phyloP scores from a whole-genome alignment of 2,888 invertebrate species.

The Ornithoptera alexandrae region DNA sequence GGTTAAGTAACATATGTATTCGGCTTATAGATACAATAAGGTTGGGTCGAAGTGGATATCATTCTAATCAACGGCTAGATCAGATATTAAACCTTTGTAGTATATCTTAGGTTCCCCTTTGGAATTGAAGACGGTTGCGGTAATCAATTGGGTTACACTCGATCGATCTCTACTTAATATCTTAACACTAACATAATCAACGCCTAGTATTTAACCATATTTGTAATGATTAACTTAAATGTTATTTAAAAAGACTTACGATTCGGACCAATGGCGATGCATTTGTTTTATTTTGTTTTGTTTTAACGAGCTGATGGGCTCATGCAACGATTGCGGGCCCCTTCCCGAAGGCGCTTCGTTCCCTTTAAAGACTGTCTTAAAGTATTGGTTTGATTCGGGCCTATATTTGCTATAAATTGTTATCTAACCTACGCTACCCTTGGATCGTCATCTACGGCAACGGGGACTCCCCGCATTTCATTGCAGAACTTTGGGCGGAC shows the following conservation, averaged over 20 bases:
- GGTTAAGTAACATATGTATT: neutral
- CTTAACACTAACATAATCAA: constrained; percentile 24
- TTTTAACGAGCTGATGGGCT: constrained; percentile 9
- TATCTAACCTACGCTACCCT: constrained; percentile 30
- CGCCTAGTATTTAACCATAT: constrained; percentile 27
- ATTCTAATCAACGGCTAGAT: neutral
- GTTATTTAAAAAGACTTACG: constrained; percentile 28
- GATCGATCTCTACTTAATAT: constrained; percentile 33
- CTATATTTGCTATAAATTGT: constrained; percentile 40
- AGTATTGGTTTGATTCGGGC: constrained; percentile 44
- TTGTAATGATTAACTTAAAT: constrained; percentile 18
- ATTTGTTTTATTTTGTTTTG: constrained; percentile 31
- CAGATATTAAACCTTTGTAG: neutral
- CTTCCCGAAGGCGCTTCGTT: constrained; percentile 33
- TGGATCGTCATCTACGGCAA: constrained; percentile 29
- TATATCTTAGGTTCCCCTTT: neutral
- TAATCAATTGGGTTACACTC: constrained; percentile 32
- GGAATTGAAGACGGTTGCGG: neutral
- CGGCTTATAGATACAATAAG: neutral
- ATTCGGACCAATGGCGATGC: constrained; percentile 41
- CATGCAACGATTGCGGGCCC: constrained; percentile 19
- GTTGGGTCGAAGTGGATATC: neutral
- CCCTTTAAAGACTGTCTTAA: constrained; percentile 44
- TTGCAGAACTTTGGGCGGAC: too few relatives aligned
- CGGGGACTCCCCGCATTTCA: too few relatives aligned